Evolutionary conservation across 2,797 vertebrate genomes (phyloP), one percentile per base, ranked within the genome.

Genomic region (Tokudaia tokunoshimensis): DNA sequence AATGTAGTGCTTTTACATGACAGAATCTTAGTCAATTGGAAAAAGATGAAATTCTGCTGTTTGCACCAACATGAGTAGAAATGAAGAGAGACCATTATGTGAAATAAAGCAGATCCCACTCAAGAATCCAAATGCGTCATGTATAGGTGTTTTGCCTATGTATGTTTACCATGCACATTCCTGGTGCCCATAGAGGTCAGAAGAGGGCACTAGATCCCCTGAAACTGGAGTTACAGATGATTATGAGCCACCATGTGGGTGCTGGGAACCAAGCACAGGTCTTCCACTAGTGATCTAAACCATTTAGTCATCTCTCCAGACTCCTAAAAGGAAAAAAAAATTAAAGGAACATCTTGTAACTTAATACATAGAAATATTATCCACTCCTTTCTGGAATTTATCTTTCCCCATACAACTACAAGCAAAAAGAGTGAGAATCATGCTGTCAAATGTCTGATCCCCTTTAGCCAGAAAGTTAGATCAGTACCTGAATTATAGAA

Each of bases 341-440:
- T 52, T 84, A 94, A 80, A 84, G 10, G 86, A 87, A 84, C 83
- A 15, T 75, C 90, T 79, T 31, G 7, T 61, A 81, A 63, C 31
- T 95, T 83, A 87, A 57, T 67, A 93, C 75, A 74, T 75, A 89
- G 89, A 84, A 94, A 74, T 84, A 84, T 47, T 75, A 41, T 57
- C 57, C 26, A 63, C 47, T 44, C 37, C 81, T 89, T 63, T 81
- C 50, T 63, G 24, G 24, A 50, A 63, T 67, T 91, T 80, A 55
- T 89, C 85, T 91, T 92, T 82, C 26, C 50, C 79, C 22, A 22
- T 75, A 24, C 29, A 91, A 80, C 14, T 61, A 6, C 44, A 78
- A 89, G 20, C 44, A 15, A 13, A 59, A 15, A 93, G 52, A 55
- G 11, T 75, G 74, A 24, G 22, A 83, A 37, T 47, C 17, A 79